Base-by-base conservation (phyloP, 1,140 invertebrate genomes). In the Procambarus virginalis region DNA sequence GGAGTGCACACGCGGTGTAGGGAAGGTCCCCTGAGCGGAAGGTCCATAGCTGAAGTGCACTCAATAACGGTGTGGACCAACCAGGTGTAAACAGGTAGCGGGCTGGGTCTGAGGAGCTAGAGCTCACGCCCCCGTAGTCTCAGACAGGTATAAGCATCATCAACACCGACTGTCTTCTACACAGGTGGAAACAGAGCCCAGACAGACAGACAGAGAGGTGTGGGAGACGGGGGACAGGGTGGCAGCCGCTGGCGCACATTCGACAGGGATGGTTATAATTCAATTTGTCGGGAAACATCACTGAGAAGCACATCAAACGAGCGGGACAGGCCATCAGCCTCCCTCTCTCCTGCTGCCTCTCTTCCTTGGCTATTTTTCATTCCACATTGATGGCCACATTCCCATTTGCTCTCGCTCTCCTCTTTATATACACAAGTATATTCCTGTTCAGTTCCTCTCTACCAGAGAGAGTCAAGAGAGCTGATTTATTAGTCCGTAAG, bases 401-500 rank as follows among this genome's bases (percentile, higher is more conserved):
- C 75, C 22, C 34, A 46, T 48, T 76, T 34, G 70, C 75, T 45
- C 22, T 76, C 20, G 34, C 34, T 48, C 75, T 34, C 75, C 45
- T 9, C 17, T 5, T 76, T n/a, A n/a, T n/a, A n/a, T n/a, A n/a
- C n/a, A n/a, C n/a, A n/a, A n/a, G n/a, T 17, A 45, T 75, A 4
- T 45, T 20, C 6, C 70, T 22, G 6, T 79, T 79, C 77, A 51
- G 49, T 79, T 49, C 55, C 48, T 51, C 77, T 51, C 22, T 22
- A 34, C 17, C 17, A 14, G 60, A 9, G 20, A 3, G 60, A 4
- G 51, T n/a, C 51, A 12, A 55, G 60, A 64, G 60, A 64, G 60
- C 60, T 79, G 77, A 79, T 79, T 79, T 79, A 55, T 79, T 79
- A 79, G 49, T 79, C 77, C 48, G 77, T 55, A 79, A 79, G 77